Base-by-base conservation (phyloP, 2,113 vertebrate species). In the Cranoglanis bouderius region DNA sequence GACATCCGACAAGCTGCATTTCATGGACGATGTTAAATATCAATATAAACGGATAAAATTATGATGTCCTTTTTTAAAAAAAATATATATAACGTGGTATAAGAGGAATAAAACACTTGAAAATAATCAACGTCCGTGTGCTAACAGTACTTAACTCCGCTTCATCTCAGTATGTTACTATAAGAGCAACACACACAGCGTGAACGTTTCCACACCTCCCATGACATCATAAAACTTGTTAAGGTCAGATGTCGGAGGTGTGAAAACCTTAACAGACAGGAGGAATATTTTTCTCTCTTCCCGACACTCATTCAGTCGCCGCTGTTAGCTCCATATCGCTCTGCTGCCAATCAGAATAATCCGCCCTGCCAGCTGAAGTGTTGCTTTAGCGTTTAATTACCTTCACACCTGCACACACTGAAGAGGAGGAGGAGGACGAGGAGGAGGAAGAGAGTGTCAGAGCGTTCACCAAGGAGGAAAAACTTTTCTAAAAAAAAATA, bases 301-400 rank as follows among this genome's bases (percentile, higher is more conserved):
- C 67, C 21, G 4, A 19, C 83, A 40, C 46, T 55, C 83, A 67
- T 46, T 43, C 83, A 35, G 43, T 19, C 8, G 9, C 40, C n/a
- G 24, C 63, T 2, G 32, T 85, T 29, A 74, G 67, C 49, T 53
- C 35, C 65, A 29, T n/a, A n/a, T 75, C 84, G 3, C 84, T 40
- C 67, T 29, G 67, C 84, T 74, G 84, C 57, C 84, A 85, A 3
- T 85, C 65, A 38, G 84, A 51, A 85, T 85, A 85, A 85, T 24
- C 65, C 49, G 6, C 18, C 46, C 10, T 7, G 65, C 43, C 2
- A 46, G 55, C 35, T 61, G 35, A 40, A 83, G 81, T 83, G 81
- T 16, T 32, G 21, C 12, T 85, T 72, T 74, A 75, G 46, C 35
- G 32, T 72, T 55, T 85, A 85, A 85, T 85, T 85, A 85, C 49